Evolutionary conservation across 35 echinoderm and acorn worm genomes (phyloP).

Genomic region (Ophiothrix spiculata): DNA sequence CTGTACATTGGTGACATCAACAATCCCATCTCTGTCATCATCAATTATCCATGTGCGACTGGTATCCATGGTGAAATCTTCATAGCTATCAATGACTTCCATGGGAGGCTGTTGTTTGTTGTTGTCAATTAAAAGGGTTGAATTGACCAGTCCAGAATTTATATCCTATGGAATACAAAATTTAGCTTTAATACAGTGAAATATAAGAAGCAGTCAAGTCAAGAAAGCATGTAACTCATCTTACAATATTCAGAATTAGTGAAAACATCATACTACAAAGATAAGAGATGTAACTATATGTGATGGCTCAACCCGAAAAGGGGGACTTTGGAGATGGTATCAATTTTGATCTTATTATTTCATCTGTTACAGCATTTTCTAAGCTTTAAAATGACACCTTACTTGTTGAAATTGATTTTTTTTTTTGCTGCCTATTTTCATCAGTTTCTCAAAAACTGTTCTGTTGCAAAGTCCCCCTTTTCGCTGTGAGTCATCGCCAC

Average conservation of each 20-base stretch:
- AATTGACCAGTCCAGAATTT: constrained; percentile 39
- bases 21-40: constrained; percentile 24
- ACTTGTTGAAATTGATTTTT: no score
- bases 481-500: no score
- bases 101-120: constrained; percentile 45
- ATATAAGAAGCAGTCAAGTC: background rate
- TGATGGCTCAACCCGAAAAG: no score
- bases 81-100: constrained; percentile 30
- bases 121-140: constrained; percentile 55
- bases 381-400: no score
- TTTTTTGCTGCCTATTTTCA: no score
- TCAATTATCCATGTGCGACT: constrained; percentile 58
- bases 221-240: no score
- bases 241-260: no score
- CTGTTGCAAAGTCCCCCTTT: no score
- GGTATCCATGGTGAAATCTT: constrained; percentile 23
- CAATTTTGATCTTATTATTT: no score
- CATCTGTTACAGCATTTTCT: no score
- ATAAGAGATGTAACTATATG: background rate
- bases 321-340: no score
- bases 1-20: constrained; percentile 47
- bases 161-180: constrained; percentile 29
- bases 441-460: no score
- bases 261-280: background rate
- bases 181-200: background rate